A percentile compares a stretch with the other conserved stretches of the same genome.
Conservation (phyloP, 2,113 vertebrate genomes). For the Dipodomys spectabilis region DNA sequence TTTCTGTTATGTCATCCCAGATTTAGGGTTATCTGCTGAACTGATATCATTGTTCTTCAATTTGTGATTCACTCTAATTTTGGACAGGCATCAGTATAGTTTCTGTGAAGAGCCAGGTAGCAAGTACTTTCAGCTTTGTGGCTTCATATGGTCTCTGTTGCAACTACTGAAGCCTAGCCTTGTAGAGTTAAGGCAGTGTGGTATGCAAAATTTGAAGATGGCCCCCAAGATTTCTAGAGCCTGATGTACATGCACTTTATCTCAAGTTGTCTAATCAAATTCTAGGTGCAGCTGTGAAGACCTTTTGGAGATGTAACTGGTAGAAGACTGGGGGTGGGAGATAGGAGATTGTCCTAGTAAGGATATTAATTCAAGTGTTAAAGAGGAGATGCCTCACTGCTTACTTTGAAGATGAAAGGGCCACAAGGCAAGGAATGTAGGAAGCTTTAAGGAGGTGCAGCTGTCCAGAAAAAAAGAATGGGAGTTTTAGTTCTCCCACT, state of each 20-base stretch:
- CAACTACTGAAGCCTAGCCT: neutral
- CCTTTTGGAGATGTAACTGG: neutral
- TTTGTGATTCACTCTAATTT: conserved; percentile 32
- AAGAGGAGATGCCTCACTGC: neutral
- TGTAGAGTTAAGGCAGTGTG: neutral
- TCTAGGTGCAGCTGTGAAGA: neutral
- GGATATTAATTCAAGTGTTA: conserved; percentile 25
- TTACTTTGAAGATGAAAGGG: neutral
- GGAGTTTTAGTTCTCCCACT: neutral
- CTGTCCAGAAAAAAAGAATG: neutral
- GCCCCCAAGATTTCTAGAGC: neutral
- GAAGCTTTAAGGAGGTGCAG: neutral
- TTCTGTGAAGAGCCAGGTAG: neutral
- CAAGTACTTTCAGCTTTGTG: conserved; percentile 26
- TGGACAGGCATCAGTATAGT: neutral
- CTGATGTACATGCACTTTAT: neutral
- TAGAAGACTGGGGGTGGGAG: too few species aligned
- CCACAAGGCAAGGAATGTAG: neutral
- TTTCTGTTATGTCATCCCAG: neutral
- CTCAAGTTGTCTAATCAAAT: neutral
- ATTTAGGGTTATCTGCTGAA: neutral
- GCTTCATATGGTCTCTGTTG: neutral
- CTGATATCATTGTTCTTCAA: neutral
- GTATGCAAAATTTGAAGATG: neutral
- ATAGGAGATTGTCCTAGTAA: neutral